Base-by-base conservation (phyloP, 2,113 vertebrate species). In the Panthera tigris region DNA sequence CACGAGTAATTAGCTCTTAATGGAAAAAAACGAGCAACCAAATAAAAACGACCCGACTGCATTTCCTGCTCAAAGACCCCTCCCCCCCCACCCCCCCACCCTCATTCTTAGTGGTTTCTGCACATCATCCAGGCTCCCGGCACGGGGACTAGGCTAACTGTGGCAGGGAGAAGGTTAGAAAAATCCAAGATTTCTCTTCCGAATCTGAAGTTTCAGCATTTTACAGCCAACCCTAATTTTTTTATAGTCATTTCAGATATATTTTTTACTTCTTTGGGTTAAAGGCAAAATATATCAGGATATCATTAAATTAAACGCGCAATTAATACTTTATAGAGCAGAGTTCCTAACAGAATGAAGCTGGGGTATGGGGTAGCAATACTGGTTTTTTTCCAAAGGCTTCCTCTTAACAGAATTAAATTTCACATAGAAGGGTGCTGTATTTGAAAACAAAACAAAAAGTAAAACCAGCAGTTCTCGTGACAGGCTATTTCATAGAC, bases 361-460 rank as follows among this genome's bases (percentile, higher is more conserved):
- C 33, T 80, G 65, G 91, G 79, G 19, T 7, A 89, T 80, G 69
- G 91, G 79, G 19, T 7, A 89, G 23, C 25, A 23, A 39, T 27
- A 82, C 4, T 76, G 39, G 18, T 55, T 48, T 91, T 96, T 85
- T 74, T 73, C 12, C 78, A 95, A 93, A 76, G 78, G 57, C 31
- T 76, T 92, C 36, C 29, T 71, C 14, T 86, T 92, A 79, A 80
- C 48, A 80, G 12, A 89, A 86, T 48, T 48, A 63, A 21, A 66
- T 89, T 83, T 66, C 73, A 79, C 5, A 29, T 83, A 92, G 68
- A 76, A 50, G 91, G 11, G 21, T 65, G 79, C 41, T 90, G 1
- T 41, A 76, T 94, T 96, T 96, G 95, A 78, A 78, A 78, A 18
- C 7, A 76, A 45, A 69, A 76, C 57, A 87, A 88, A 79, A 90